Evolutionary conservation across 2,888 invertebrate genomes (phyloP).

Genomic region (Drosophila aldrichi): DNA sequence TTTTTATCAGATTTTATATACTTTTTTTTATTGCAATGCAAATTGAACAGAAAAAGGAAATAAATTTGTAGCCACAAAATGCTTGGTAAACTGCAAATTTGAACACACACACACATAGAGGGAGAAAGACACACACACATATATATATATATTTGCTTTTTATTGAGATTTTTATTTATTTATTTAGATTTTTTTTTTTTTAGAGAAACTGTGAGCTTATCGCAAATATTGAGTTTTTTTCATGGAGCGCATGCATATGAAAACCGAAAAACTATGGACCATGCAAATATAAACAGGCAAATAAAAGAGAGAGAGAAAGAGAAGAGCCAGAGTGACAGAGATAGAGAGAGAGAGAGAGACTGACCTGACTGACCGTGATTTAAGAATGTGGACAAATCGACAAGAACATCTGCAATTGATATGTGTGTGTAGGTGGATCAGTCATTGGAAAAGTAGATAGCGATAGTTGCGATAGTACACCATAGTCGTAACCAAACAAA

Average conservation of each 20-base stretch:
- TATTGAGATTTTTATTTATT: slow-evolving; percentile 32
- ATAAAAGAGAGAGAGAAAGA: slow-evolving; percentile 23
- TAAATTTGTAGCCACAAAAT: slow-evolving; percentile 55
- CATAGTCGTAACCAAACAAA: not conserved
- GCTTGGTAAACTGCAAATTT: slow-evolving; percentile 62
- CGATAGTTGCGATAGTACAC: slow-evolving; percentile 26
- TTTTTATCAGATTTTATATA: slow-evolving; percentile 9
- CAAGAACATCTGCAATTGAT: slow-evolving; percentile 85
- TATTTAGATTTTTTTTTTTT: slow-evolving; percentile 27
- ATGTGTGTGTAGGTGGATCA: slow-evolving; percentile 53
- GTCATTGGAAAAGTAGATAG: slow-evolving; percentile 55
- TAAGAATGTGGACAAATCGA: slow-evolving; percentile 85
- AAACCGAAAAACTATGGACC: slow-evolving; percentile 40
- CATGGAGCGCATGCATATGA: slow-evolving; percentile 34
- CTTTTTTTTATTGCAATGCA: slow-evolving; percentile 28
- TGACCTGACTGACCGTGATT: slow-evolving; percentile 86
- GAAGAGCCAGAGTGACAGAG: slow-evolving; percentile 14
- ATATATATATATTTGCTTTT: slow-evolving; percentile 27
- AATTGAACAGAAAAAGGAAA: slow-evolving; percentile 46
- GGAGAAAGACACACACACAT: slow-evolving; percentile 6
- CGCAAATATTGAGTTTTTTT: slow-evolving; percentile 47
- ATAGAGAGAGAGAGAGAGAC: slow-evolving; percentile 53
- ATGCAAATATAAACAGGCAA: slow-evolving; percentile 68
- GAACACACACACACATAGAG: slow-evolving; percentile 5
- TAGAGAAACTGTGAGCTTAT: slow-evolving; percentile 26